Percentiles rank a stretch among this genome's conserved stretches.
Evolutionary conservation across 2,113 vertebrate genomes (phyloP).

Genomic region (Anseranas semipalmata): DNA sequence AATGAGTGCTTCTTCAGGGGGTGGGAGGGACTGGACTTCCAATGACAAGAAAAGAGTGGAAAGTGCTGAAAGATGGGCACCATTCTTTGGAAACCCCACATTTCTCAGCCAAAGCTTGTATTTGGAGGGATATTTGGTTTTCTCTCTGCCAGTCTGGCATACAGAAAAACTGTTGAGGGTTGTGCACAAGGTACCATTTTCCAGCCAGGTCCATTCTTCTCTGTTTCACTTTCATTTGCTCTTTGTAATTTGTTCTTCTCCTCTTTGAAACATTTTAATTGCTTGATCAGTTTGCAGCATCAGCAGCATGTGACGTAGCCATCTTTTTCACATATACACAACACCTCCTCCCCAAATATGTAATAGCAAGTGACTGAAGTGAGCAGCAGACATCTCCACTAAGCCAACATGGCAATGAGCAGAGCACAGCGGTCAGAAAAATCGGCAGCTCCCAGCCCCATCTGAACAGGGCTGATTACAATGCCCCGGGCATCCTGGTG

Average conservation of each 20-base stretch:
- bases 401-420: background rate
- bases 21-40: background rate
- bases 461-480: background rate
- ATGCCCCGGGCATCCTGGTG: background rate
- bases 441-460: background rate
- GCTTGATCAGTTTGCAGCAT: background rate
- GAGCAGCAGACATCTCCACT: background rate
- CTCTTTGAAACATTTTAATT: slow-evolving; percentile 20
- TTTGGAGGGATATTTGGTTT: background rate
- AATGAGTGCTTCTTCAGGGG: background rate
- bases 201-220: background rate
- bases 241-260: background rate
- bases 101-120: background rate
- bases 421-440: background rate
- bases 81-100: background rate
- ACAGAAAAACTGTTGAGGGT: background rate
- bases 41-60: background rate
- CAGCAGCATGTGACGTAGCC: background rate
- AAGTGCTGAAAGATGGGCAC: background rate
- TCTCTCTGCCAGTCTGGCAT: background rate
- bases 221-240: slow-evolving; percentile 17
- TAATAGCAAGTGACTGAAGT: background rate
- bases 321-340: accelerated
- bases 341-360: background rate
- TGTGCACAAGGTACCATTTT: background rate